These are phyloP conservation scores for Hydroisotoma schaefferi DNA, from an alignment of 2,888 invertebrate genomes.

Conservation along the genomic window DNA sequence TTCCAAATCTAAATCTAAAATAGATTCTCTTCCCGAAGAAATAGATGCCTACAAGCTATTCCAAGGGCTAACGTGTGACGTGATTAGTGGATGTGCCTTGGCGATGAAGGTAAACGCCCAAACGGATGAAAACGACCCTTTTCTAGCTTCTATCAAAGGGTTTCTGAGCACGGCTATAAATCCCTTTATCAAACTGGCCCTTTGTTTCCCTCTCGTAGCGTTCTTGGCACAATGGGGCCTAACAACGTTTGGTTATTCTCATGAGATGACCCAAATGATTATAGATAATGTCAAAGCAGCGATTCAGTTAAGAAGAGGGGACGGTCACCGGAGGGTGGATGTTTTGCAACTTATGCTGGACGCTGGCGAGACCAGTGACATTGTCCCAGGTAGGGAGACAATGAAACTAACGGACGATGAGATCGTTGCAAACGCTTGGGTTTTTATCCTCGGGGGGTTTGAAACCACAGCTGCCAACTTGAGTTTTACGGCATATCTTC, in stretches of 20 bases:
- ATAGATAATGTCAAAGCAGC: constrained; percentile 49
- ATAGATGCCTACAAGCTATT: constrained; percentile 54
- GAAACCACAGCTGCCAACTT: constrained; percentile 58
- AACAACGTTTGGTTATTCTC: constrained; percentile 48
- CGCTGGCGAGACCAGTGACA: constrained; percentile 4
- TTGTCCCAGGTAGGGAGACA: background rate
- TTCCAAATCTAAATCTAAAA: too few relatives aligned
- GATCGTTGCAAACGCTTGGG: constrained; percentile 53
- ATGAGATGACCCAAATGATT: constrained; percentile 50
- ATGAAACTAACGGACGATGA: constrained; percentile 50
- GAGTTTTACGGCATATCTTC: constrained; percentile 54
- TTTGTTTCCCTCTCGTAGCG: constrained; percentile 49
- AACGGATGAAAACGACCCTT: constrained; percentile 51
- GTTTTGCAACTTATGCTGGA: constrained; percentile 54
- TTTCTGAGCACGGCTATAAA: constrained; percentile 50
- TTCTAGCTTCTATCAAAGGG: constrained; percentile 50
- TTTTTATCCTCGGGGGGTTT: constrained; percentile 57
- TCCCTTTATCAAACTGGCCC: constrained; percentile 48
- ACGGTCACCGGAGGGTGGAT: constrained; percentile 44
- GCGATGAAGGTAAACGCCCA: constrained; percentile 54
- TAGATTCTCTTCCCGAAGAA: too few relatives aligned
- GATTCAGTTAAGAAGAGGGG: constrained; percentile 45
- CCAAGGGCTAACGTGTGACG: constrained; percentile 56
- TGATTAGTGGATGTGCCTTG: constrained; percentile 56
- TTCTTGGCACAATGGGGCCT: constrained; percentile 45